phyloP scores from a whole-genome alignment of 2,113 vertebrate species.

The Heloderma charlesbogerti region DNA sequence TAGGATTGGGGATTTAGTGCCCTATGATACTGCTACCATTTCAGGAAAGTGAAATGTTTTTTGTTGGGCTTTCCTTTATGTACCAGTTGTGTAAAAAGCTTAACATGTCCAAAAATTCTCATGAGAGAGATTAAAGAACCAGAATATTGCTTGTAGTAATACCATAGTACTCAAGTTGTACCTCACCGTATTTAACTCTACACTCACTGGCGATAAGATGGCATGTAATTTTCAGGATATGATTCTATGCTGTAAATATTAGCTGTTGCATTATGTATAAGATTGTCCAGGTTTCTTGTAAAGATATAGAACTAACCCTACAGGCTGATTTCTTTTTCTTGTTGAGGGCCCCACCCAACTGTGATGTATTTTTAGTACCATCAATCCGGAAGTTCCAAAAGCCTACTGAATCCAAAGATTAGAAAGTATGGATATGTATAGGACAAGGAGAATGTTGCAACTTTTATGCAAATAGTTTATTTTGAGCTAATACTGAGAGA shows the following conservation, averaged over 20 bases:
- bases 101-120: neutral
- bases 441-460: constrained; percentile 38
- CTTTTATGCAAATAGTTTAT: constrained; percentile 46
- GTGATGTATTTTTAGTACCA: constrained; percentile 38
- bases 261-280: neutral
- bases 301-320: constrained; percentile 39
- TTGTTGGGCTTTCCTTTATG: neutral
- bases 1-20: fast-evolving
- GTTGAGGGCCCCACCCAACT: neutral
- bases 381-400: neutral
- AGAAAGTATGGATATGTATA: neutral
- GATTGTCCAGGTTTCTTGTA: constrained; percentile 50
- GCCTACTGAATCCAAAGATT: neutral
- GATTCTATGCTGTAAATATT: neutral
- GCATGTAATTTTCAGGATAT: constrained; percentile 28
- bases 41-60: neutral
- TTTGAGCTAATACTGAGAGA: constrained; percentile 25
- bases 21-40: constrained; percentile 23
- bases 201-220: constrained; percentile 7
- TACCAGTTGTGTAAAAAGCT: constrained; percentile 12
- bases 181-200: neutral
- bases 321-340: constrained; percentile 1
- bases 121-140: constrained; percentile 23
- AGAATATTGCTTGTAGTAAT: constrained; percentile 17
- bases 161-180: neutral